Evolutionary conservation across 2,113 vertebrate species (phyloP).

Genomic region (Brachypodius melanocephalos): DNA sequence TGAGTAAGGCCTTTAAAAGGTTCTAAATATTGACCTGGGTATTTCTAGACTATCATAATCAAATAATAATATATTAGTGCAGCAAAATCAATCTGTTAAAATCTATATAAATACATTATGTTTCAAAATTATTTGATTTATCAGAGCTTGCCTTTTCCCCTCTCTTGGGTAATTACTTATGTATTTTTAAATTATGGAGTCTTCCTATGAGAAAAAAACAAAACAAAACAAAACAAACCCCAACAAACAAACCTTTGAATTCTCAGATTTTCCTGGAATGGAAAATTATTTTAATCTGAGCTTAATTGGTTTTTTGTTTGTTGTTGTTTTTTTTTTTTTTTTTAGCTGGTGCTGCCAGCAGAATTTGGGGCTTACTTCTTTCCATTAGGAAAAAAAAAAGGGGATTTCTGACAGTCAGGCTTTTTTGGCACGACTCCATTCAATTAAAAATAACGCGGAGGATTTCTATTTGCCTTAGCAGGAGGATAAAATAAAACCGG

Average conservation of each 20-base stretch:
- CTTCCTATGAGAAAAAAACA: background rate
- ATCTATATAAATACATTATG: background rate
- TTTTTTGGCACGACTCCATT: background rate
- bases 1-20: background rate
- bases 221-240: fast-evolving
- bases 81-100: background rate
- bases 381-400: background rate
- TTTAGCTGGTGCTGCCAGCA: background rate
- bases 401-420: background rate
- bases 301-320: background rate
- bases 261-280: background rate
- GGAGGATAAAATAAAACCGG: background rate
- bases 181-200: background rate
- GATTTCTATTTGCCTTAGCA: background rate
- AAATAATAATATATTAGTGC: background rate
- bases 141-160: background rate
- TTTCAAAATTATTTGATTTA: background rate
- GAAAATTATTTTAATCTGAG: slow-evolving; percentile 1
- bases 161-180: background rate
- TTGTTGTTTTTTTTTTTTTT: no score
- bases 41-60: background rate
- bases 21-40: background rate
- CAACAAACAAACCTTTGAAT: background rate
- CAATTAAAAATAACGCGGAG: slow-evolving; percentile 6
- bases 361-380: background rate